Evolutionary conservation across 2,113 vertebrate species (phyloP), one percentile per base, ranked within the genome.

Genomic region (Caranx ignobilis): DNA sequence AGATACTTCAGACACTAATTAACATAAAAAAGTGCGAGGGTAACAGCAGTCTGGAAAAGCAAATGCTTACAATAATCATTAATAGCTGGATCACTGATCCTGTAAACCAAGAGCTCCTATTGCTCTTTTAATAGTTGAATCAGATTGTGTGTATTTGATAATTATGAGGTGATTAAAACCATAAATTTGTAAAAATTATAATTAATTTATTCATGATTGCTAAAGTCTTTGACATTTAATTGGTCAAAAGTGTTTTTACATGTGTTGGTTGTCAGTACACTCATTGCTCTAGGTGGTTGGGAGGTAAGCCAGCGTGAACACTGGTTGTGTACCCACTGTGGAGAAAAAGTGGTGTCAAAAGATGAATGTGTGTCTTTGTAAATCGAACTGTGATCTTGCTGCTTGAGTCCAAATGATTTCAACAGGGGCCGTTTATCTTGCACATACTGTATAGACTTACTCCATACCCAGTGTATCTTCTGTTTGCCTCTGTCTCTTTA

Each of bases 401-500:
- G 55, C 13, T 4, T 4, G 5, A 62, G 31, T 31, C 61, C 10
- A 54, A 32, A 64, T 12, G 8, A 37, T 32, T 41, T 74, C 19
- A 6, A 18, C 5, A 3, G 6, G 18, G 37, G 37, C 37, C n/a
- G 34, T 62, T 10, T 47, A 13, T 21, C 41, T 47, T 77, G 16
- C 7, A 59, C 6, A 80, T 4, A 26, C 43, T 59, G 34, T 69
- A 21, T 18, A 43, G 32, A 45, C 34, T 56, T 19, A 39, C 35
- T 59, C 6, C 5, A 11, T 37, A 15, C 16, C 19, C 37, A 26
- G 8, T 37, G 21, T 0, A 3, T 47, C 47, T 5, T n/a, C 19
- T 77, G 1, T 80, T 56, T 10, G 7, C 52, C 59, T 75, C 47
- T 34, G 41, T 2, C 16, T 56, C 6, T 43, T 34, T 74, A 67